A percentile compares a stretch with the other conserved stretches of the same genome.
phyloP scores from a whole-genome alignment of 2,113 vertebrate genomes.

The Pseudolaguvia tuberculata region DNA sequence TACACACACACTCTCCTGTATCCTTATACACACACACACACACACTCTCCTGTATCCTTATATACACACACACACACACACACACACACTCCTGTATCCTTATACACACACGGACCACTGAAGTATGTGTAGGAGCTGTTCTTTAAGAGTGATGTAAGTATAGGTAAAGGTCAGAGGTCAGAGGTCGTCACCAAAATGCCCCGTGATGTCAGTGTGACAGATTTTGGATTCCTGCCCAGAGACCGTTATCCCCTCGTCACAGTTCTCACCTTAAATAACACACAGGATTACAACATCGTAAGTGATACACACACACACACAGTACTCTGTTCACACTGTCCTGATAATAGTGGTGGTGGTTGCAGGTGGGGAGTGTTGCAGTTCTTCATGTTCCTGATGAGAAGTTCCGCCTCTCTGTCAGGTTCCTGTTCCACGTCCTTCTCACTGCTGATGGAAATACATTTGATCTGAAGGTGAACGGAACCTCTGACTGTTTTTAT shows the following conservation, averaged over 20 bases:
- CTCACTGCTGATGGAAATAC: conserved; percentile 84
- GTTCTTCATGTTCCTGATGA: conserved; percentile 89
- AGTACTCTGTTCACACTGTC: neutral
- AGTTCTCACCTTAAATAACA: conserved; percentile 77
- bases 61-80: no score
- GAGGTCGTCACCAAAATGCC: conserved; percentile 76
- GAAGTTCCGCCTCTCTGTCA: conserved; percentile 78
- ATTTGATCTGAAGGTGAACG: conserved; percentile 85
- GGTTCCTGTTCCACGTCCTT: conserved; percentile 87
- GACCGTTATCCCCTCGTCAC: conserved; percentile 82
- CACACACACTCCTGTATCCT: no score
- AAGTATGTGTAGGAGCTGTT: neutral
- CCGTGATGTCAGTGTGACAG: conserved; percentile 65
- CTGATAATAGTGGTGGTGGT: neutral
- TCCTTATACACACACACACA: no score
- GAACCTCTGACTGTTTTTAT: accelerated
- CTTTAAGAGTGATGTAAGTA: conserved; percentile 73
- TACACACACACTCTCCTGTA: no score
- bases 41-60: no score
- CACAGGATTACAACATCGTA: conserved; percentile 83
- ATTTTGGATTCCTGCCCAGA: conserved; percentile 84
- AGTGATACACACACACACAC: conserved; percentile 55
- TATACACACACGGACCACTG: no score
- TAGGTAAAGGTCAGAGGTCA: conserved; percentile 69
- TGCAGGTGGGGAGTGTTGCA: conserved; percentile 81